A percentile compares a stretch with the other conserved stretches of the same genome.
Evolutionary conservation across 2,113 vertebrate species (phyloP).

Genomic region (Poeciliopsis prolifica): DNA sequence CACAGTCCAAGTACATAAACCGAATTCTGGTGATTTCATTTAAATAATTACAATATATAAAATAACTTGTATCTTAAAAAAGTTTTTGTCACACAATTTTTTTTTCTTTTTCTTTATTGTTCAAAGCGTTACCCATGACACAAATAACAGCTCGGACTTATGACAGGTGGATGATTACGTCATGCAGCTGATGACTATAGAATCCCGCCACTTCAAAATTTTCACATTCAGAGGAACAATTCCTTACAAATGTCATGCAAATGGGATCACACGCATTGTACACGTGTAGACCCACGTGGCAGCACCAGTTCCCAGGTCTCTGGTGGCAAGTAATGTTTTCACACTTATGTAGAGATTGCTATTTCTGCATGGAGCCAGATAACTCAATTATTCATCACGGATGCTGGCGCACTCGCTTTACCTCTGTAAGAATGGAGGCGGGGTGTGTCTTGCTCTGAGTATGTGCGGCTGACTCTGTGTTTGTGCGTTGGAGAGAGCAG

Average conservation of each 20-base stretch:
- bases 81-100: neutral
- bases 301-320: constrained; percentile 54
- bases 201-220: neutral
- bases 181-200: neutral
- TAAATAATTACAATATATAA: neutral
- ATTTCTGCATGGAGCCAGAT: constrained; percentile 76
- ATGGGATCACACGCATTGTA: constrained; percentile 15
- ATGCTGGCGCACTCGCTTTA: constrained; percentile 73
- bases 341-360: constrained; percentile 79
- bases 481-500: constrained; percentile 24
- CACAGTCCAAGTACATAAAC: too few species aligned
- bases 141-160: neutral
- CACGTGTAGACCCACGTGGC: constrained; percentile 53
- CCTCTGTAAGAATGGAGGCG: constrained; percentile 56
- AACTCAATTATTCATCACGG: constrained; percentile 80
- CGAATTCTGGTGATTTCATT: too few species aligned
- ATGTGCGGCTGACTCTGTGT: constrained; percentile 17
- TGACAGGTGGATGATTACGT: neutral
- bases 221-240: neutral
- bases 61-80: neutral
- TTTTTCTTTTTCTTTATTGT: neutral
- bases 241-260: constrained; percentile 1
- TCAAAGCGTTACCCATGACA: neutral
- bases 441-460: constrained; percentile 45
- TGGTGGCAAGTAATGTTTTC: constrained; percentile 75